Evolutionary conservation across 2,888 invertebrate genomes (phyloP), one percentile per base, ranked within the genome.

Genomic region (Lithophane leautieri): DNA sequence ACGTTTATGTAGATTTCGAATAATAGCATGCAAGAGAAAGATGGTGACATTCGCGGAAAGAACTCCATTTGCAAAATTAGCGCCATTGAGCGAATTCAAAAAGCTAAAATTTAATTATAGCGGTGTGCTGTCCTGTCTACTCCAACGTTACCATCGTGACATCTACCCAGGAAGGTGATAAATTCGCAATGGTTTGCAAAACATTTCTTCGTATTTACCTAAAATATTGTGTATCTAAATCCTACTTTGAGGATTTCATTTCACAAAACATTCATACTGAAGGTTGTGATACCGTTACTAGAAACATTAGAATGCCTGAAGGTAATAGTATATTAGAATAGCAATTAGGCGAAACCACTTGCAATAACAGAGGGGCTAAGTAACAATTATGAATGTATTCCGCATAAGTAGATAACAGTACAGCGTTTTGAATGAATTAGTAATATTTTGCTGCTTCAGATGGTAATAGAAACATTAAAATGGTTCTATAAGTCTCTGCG

Each of bases 321-420:
- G 76, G 67, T 86, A 74, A 78, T 70, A 72, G 52, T 66, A 76
- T 67, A 71, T 84, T 76, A 69, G 56, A 67, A 78, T 83, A 73
- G 69, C 54, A 73, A 72, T 72, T 72, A 78, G 44, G 12, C 42
- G 28, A 58, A 83, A 60, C 71, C 70, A 71, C 40, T 72, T 78
- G 50, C 19, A 83, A 56, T 56, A 83, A 71, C 65, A 78, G 6
- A 25, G 40, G 47, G 28, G 47, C 47, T 79, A 60, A 82, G 61
- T 69, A 78, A 79, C 16, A 66, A 77, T 70, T 77, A 82, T 58
- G 66, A 70, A 69, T 82, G 28, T 77, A 70, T 81, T 65, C 52
- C 16, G 40, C n/a, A 28, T 58, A 78, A 52, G 44, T 65, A 47
- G 22, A 25, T 56, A 81, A 58, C 63, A 65, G 52, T 25, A n/a